Evolutionary conservation across 1,140 invertebrate species (phyloP).

Genomic region (Thrips palmi): DNA sequence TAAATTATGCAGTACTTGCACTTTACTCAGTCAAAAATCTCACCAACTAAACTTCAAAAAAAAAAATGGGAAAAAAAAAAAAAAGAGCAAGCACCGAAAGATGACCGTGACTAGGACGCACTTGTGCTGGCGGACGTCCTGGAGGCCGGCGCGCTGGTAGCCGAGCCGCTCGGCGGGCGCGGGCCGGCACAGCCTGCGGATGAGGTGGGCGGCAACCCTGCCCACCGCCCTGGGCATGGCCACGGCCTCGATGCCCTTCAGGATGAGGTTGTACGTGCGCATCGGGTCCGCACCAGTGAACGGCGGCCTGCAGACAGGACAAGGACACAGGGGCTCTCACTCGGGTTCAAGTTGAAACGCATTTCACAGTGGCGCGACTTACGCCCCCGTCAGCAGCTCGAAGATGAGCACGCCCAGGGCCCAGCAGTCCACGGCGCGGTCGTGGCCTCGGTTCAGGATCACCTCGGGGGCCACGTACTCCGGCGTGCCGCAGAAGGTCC

Average conservation of each 20-base stretch:
- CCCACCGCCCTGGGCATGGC: slow-evolving; percentile 64
- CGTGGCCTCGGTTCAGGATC: slow-evolving; percentile 82
- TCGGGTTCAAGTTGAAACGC: neutral
- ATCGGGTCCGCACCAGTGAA: slow-evolving; percentile 83
- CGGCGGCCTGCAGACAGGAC: slow-evolving; percentile 48
- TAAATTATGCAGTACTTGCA: slow-evolving; percentile 4
- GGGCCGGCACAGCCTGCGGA: slow-evolving; percentile 74
- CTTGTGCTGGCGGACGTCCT: slow-evolving; percentile 85
- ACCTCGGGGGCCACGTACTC: slow-evolving; percentile 88
- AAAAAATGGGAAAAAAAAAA: slow-evolving; percentile 15
- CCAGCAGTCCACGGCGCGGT: slow-evolving; percentile 89
- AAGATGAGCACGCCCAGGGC: slow-evolving; percentile 82
- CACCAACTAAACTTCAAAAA: slow-evolving; percentile 7
- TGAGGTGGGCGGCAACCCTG: slow-evolving; percentile 60
- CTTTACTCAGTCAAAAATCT: neutral
- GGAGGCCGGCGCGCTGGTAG: slow-evolving; percentile 74
- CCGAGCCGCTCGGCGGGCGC: slow-evolving; percentile 83
- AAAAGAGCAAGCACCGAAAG: slow-evolving; percentile 17
- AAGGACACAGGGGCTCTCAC: neutral
- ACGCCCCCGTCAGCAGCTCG: slow-evolving; percentile 66
- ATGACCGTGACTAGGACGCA: slow-evolving; percentile 29
- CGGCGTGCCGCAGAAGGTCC: slow-evolving; percentile 94
- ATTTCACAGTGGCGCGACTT: slow-evolving; percentile 11
- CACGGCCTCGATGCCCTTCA: slow-evolving; percentile 80
- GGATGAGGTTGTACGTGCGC: slow-evolving; percentile 92